Evolutionary conservation across 2,113 vertebrate genomes (phyloP), one percentile per base, ranked within the genome.

Genomic region (Saccopteryx bilineata): DNA sequence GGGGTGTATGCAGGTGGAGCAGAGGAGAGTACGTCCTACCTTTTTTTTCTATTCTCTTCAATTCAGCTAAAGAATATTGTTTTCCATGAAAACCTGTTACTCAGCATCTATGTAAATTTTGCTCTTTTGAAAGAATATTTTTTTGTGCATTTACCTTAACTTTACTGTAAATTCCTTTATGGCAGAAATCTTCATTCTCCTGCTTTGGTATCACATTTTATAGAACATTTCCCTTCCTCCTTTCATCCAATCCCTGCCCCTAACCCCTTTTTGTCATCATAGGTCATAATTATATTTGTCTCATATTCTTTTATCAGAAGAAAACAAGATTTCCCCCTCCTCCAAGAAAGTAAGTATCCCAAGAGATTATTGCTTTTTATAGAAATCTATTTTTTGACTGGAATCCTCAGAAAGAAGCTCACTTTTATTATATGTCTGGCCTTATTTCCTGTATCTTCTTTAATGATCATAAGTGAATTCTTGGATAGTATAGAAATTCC

Each of bases 341-440:
- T 31, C 17, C 61, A 68, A 78, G 46, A 72, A 95, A 66, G 26
- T 18, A 86, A 61, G 39, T 39, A 39, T 91, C 86, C 85, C 72
- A 96, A 83, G 13, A 93, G 4, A 97, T 90, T 84, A 66, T 13
- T 80, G 54, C 48, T 75, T 84, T 88, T 92, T 52, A 94, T 4
- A 94, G 81, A 28, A 87, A 88, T 12, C 6, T 71, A 52, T 33
- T 90, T 94, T 94, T 94, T 94, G 85, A 63, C 31, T 78, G 54
- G 68, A 91, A 46, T 78, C 68, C 52, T 33, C 33, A 86, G 69
- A 3, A 74, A 31, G 72, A 72, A 46, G 4, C 17, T 72, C 54
- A 84, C 50, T 81, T 80, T 91, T 93, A 88, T 91, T 91, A 56
- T 54, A 85, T 46, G 28, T 52, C 60, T 23, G 14, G 46, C 87